Base-by-base conservation (phyloP, 2,888 invertebrate genomes). In the Palloptera scutellata region DNA sequence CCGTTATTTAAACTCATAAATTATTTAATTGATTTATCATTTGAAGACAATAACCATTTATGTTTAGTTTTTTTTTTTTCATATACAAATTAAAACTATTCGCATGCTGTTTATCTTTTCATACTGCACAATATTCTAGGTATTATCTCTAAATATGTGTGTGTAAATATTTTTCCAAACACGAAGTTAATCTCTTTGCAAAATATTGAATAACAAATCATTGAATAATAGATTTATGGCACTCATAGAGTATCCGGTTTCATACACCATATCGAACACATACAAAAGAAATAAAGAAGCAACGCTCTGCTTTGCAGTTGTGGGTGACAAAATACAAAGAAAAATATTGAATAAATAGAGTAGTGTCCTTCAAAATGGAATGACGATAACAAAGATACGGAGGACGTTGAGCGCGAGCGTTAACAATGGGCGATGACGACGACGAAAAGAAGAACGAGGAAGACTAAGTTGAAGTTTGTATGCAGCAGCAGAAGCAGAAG, bases 131-230 rank as follows among this genome's bases (percentile, higher is more conserved):
- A 30, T 30, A 30, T 30, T 6, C 30, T 6, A 30, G 30, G 30
- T 30, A 30, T n/a, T n/a, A 6, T 30, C 30, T 4, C 30, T 30
- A 30, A 2, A 30, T 30, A 30, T 30, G 30, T 30, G 30, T 5
- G 72, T 76, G 76, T 75, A 78, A 78, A 78, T 79, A 76, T 78
- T 78, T 72, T 63, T 55, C 30, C 30, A 4, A 52, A 76, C 77
- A 76, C 76, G 74, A 77, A 81, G 77, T 79, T 79, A 79, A 81
- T 81, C 82, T 79, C 74, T 77, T 78, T 76, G 76, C 78, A 81
- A 80, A 81, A 81, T 81, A 81, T 81, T 81, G 78, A 79, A 82
- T 79, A 81, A 80, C 79, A 81, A 82, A 82, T 80, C 80, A 80
- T 79, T 76, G 72, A 74, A 77, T 80, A 81, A 79, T 79, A 78